phyloP scores from a whole-genome alignment of 2,797 vertebrate genomes.

The Pangasius macronema region DNA sequence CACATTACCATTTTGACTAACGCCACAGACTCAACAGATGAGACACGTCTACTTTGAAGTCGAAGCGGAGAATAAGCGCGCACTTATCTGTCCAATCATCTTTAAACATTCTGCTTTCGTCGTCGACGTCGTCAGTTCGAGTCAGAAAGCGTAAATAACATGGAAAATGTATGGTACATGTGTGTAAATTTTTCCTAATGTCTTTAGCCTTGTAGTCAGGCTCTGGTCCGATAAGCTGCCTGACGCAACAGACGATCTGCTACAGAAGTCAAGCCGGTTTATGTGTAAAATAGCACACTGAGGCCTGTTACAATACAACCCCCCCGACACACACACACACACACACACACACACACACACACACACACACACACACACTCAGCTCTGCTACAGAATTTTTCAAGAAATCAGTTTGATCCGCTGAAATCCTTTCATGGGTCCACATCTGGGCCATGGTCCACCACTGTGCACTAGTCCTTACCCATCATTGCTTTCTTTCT shows the following conservation, averaged over 20 bases:
- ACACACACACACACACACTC: too few species aligned
- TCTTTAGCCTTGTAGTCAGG: not conserved
- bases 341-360: too few species aligned
- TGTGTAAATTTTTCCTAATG: not conserved
- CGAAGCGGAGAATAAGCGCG: not conserved
- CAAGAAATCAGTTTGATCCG: not conserved
- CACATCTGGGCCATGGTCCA: not conserved
- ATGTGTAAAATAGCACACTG: too few species aligned
- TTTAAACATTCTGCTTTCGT: not conserved
- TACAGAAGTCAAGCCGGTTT: too few species aligned
- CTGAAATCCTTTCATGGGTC: not conserved
- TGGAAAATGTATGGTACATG: not conserved
- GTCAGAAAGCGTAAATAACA: not conserved
- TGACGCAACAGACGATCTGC: not conserved
- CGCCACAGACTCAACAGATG: slow-evolving; percentile 18
- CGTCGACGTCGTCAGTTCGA: not conserved
- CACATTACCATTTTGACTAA: slow-evolving; percentile 21
- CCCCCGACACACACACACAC: too few species aligned
- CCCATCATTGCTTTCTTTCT: not conserved
- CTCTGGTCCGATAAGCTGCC: not conserved
- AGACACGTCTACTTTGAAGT: slow-evolving; percentile 19
- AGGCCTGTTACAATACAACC: too few species aligned
- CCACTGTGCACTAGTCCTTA: not conserved
- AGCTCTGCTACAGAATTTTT: too few species aligned
- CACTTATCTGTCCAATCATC: not conserved